phyloP scores from a whole-genome alignment of 2,888 invertebrate species.

The Lycaena phlaeas region DNA sequence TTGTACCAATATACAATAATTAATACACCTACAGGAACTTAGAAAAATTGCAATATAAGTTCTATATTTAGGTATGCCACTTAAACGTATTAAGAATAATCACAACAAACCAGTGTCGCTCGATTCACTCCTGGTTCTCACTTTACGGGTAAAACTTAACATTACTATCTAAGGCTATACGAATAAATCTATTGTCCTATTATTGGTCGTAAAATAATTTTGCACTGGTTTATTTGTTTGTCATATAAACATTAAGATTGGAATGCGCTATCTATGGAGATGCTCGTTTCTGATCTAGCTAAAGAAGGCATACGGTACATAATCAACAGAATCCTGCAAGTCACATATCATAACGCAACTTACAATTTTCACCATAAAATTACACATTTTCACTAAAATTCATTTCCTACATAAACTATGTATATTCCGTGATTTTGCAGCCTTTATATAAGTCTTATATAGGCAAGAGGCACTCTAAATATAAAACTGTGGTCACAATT shows the following conservation, averaged over 20 bases:
- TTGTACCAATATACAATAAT: slow-evolving; percentile 70
- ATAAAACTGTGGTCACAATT: slow-evolving; percentile 75
- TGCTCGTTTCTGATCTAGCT: slow-evolving; percentile 8
- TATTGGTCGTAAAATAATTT: slow-evolving; percentile 49
- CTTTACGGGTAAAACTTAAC: slow-evolving; percentile 42
- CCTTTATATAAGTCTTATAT: slow-evolving; percentile 74
- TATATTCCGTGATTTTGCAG: slow-evolving; percentile 73
- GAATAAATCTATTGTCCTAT: slow-evolving; percentile 43
- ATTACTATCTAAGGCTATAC: slow-evolving; percentile 43
- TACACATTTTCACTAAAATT: slow-evolving; percentile 45
- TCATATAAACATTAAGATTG: slow-evolving; percentile 44
- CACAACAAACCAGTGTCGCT: slow-evolving; percentile 40
- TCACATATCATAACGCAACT: slow-evolving; percentile 73
- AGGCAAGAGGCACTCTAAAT: slow-evolving; percentile 78
- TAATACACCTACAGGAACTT: slow-evolving; percentile 72
- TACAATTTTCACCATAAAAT: slow-evolving; percentile 75
- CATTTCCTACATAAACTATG: slow-evolving; percentile 66
- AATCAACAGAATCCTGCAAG: slow-evolving; percentile 28
- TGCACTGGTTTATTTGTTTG: slow-evolving; percentile 34
- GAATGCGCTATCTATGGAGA: slow-evolving; percentile 59
- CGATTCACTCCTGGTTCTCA: slow-evolving; percentile 25
- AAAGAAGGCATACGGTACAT: slow-evolving; percentile 1
- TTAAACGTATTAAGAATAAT: slow-evolving; percentile 50
- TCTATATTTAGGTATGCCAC: slow-evolving; percentile 72
- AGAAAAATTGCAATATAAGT: slow-evolving; percentile 72